Percentiles rank a stretch among this genome's conserved stretches.
Evolutionary conservation across 2,113 vertebrate genomes (phyloP).

Genomic region (Pluvianellus socialis): DNA sequence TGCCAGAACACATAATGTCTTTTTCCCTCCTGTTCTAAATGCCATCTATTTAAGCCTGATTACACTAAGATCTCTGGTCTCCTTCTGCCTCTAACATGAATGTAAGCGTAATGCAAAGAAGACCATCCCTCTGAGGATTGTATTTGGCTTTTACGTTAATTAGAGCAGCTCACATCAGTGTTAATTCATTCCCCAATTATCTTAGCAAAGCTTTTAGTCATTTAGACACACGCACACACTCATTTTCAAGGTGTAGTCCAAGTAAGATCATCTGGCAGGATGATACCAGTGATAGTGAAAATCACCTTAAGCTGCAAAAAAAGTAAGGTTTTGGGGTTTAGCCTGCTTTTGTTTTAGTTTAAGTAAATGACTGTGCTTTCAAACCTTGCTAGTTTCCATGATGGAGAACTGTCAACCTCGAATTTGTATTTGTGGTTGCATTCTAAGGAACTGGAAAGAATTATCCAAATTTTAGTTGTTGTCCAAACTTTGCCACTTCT

Average conservation of each 20-base stretch:
- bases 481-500: not conserved
- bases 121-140: not conserved
- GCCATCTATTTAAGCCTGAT: not conserved
- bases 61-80: not conserved
- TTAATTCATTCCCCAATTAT: not conserved
- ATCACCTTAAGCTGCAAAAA: rapidly evolving
- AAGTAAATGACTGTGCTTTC: not conserved
- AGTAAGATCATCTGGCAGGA: not conserved
- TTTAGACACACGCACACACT: not conserved
- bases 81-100: not conserved
- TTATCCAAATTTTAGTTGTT: not conserved
- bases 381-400: not conserved
- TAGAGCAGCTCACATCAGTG: not conserved
- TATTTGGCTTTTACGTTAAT: not conserved
- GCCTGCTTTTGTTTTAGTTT: not conserved
- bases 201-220: not conserved
- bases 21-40: not conserved
- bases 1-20: not conserved
- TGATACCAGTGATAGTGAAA: not conserved
- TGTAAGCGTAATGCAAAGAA: not conserved
- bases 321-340: not conserved
- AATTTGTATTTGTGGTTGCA: not conserved
- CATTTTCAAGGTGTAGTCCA: not conserved
- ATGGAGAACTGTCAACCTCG: not conserved
- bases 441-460: not conserved